These are phyloP conservation scores for Kradibia gibbosae DNA, from an alignment of 1,140 invertebrate species.

Conservation along the genomic window DNA sequence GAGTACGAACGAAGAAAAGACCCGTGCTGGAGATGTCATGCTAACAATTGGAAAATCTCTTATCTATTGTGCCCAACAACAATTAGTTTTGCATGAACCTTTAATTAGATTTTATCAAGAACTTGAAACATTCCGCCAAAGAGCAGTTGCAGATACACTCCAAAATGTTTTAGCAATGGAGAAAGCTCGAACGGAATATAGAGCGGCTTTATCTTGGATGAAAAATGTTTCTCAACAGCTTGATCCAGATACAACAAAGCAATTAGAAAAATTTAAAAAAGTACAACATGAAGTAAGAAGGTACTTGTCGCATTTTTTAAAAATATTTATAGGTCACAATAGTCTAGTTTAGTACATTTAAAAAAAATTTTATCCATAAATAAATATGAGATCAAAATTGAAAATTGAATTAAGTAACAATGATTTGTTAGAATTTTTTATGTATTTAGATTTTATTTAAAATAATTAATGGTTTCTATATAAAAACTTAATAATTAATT, in stretches of 20 bases:
- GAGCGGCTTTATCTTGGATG: conserved; percentile 98
- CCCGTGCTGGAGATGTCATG: conserved; percentile 94
- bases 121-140: conserved; percentile 95
- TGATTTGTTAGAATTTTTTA: no score
- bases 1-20: conserved; percentile 92
- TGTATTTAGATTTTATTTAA: no score
- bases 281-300: conserved; percentile 83
- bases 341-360: no score
- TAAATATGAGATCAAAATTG: no score
- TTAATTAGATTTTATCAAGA: conserved; percentile 94
- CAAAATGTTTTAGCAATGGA: conserved; percentile 95
- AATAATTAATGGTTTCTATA: no score
- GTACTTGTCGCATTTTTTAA: conserved; percentile 40
- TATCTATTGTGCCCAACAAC: conserved; percentile 95
- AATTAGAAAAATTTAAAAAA: conserved; percentile 96
- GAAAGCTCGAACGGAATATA: conserved; percentile 94
- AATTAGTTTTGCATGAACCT: conserved; percentile 88
- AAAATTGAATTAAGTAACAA: no score
- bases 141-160: conserved; percentile 94
- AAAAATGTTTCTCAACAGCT: conserved; percentile 96
- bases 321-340: background rate
- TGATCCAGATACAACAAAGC: conserved; percentile 96
- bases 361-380: no score
- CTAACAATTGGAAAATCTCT: conserved; percentile 93
- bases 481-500: no score